These are phyloP conservation scores for Paratilapia polleni DNA, from an alignment of 2,113 vertebrate species.

Conservation along the genomic window DNA sequence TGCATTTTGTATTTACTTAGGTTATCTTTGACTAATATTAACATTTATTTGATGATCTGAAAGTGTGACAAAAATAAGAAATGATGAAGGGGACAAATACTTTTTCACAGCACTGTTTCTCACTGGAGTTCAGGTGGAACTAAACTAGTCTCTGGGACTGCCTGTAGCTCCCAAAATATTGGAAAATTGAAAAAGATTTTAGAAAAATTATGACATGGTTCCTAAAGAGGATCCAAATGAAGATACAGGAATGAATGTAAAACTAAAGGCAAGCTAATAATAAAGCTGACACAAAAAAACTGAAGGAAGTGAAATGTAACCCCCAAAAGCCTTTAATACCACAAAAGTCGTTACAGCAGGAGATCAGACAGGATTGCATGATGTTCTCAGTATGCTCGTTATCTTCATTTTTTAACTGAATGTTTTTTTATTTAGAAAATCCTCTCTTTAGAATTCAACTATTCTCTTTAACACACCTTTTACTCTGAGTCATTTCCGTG, in stretches of 20 bases:
- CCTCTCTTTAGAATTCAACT: background rate
- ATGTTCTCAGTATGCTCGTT: background rate
- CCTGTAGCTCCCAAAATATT: too few relatives aligned
- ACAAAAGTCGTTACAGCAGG: background rate
- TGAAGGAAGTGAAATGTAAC: background rate
- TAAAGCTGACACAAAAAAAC: too few relatives aligned
- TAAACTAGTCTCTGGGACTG: too few relatives aligned
- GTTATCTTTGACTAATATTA: too few relatives aligned
- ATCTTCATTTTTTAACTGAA: background rate
- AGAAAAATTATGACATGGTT: background rate
- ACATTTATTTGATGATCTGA: too few relatives aligned
- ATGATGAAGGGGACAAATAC: too few relatives aligned
- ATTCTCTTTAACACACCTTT: background rate
- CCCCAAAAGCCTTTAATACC: background rate
- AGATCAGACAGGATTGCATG: background rate
- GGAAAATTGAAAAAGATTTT: too few relatives aligned
- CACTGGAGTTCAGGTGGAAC: too few relatives aligned
- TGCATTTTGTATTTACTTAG: too few relatives aligned
- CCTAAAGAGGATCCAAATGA: background rate
- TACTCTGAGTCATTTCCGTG: background rate
- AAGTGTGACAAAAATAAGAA: too few relatives aligned
- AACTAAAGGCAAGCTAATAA: background rate
- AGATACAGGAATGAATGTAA: background rate
- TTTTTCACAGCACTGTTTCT: too few relatives aligned
- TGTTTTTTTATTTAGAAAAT: background rate